These are phyloP conservation scores for Perdita meconis DNA, from an alignment of 2,888 invertebrate genomes.

Conservation along the genomic window DNA sequence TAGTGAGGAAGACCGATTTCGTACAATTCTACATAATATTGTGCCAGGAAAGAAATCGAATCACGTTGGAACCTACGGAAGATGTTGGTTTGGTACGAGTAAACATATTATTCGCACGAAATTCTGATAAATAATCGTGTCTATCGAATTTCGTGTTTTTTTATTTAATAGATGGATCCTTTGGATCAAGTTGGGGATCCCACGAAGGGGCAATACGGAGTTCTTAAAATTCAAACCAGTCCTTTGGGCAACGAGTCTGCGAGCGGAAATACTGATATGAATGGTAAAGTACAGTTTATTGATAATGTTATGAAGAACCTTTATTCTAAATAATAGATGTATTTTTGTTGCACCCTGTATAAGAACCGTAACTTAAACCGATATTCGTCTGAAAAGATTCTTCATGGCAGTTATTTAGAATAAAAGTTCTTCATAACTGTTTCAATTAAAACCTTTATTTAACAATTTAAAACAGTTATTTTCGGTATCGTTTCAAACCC, in stretches of 20 bases:
- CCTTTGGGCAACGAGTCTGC: slow-evolving; percentile 84
- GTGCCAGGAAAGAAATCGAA: slow-evolving; percentile 91
- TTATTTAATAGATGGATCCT: slow-evolving; percentile 86
- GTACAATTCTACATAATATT: slow-evolving; percentile 92
- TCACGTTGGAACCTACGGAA: slow-evolving; percentile 93
- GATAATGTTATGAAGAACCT: no score
- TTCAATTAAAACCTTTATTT: no score
- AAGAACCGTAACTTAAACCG: no score
- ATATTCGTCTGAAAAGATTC: no score
- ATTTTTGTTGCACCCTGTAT: no score
- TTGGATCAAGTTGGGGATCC: slow-evolving; percentile 85
- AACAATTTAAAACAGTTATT: no score
- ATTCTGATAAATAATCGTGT: neutral
- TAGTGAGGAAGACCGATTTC: slow-evolving; percentile 92
- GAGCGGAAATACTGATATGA: slow-evolving; percentile 74
- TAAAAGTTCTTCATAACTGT: no score
- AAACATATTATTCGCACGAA: no score
- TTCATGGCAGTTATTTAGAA: no score
- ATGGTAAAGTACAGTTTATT: slow-evolving; percentile 69
- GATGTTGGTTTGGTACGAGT: slow-evolving; percentile 90
- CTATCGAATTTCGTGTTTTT: neutral
- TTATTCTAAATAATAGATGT: no score
- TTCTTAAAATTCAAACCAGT: slow-evolving; percentile 90
- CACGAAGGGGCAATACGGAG: slow-evolving; percentile 88
- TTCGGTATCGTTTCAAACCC: no score